phyloP scores from a whole-genome alignment of 64 coral and sea anemone genomes.

The Montipora foliosa region DNA sequence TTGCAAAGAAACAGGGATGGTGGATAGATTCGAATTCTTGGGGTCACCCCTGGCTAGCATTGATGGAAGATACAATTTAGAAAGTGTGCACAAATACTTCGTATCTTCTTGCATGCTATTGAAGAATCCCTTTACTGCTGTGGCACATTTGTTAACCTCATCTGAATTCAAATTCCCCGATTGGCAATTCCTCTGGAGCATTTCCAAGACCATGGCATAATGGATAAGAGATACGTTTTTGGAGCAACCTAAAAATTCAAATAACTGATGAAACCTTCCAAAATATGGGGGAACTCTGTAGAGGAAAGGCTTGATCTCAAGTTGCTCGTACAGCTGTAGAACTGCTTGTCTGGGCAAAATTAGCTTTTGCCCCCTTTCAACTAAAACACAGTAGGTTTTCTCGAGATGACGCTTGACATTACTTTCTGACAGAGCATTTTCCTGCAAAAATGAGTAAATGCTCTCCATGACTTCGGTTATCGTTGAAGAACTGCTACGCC shows the following conservation, averaged over 20 bases:
- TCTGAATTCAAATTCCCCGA: constrained; percentile 5
- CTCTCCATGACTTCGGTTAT: constrained; percentile 20
- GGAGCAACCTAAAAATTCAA: constrained; percentile 50
- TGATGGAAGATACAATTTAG: constrained; percentile 12
- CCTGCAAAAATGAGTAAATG: constrained; percentile 44
- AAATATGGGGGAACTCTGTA: constrained; percentile 52
- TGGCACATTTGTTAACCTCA: not conserved
- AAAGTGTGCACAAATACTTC: not conserved
- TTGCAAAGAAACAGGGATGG: constrained; percentile 6
- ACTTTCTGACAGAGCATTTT: not conserved
- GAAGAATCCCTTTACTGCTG: constrained; percentile 56
- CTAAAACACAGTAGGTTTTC: constrained; percentile 15
- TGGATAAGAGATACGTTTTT: not conserved
- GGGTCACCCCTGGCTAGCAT: not conserved
- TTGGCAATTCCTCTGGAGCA: constrained; percentile 15
- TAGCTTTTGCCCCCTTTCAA: constrained; percentile 15
- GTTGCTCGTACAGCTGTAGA: constrained; percentile 10
- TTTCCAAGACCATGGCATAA: constrained; percentile 50
- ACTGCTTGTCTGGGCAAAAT: constrained; percentile 43
- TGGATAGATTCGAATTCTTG: not conserved
- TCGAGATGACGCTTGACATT: not conserved
- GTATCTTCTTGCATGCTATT: not conserved
- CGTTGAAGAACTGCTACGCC: not conserved
- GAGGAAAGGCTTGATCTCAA: constrained; percentile 67
- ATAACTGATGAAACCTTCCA: constrained; percentile 14